phyloP scores from a whole-genome alignment of 2,113 vertebrate species.

The Petromus typicus region DNA sequence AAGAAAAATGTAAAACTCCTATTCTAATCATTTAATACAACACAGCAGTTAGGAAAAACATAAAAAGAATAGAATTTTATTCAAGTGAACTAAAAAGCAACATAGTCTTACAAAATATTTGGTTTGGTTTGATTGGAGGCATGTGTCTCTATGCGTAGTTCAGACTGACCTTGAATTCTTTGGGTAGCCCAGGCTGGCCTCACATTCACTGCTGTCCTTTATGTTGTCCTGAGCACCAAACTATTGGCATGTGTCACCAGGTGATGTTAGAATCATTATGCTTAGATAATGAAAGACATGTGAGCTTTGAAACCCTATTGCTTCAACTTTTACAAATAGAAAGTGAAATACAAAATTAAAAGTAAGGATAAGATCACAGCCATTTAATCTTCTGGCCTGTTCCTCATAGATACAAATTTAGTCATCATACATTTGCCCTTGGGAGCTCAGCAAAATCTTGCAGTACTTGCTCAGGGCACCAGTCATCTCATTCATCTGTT shows the following conservation, averaged over 20 bases:
- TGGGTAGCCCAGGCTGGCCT: not conserved
- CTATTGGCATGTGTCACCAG: not conserved
- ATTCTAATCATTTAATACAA: not conserved
- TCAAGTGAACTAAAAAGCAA: conserved; percentile 9
- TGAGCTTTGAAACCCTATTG: not conserved
- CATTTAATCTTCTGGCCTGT: not conserved
- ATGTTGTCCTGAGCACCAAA: not conserved
- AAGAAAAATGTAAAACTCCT: conserved; percentile 46
- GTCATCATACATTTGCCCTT: conserved; percentile 48
- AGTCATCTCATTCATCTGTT: conserved; percentile 64
- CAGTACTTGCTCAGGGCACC: not conserved
- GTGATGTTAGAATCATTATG: not conserved
- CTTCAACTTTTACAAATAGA: conserved; percentile 18
- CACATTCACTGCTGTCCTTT: not conserved
- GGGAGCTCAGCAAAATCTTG: conserved; percentile 51
- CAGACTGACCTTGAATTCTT: not conserved
- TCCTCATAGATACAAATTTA: conserved; percentile 63
- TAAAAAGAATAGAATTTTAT: not conserved
- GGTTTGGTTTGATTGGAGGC: not conserved
- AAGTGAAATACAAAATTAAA: not conserved
- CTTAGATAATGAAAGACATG: conserved; percentile 19
- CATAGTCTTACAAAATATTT: not conserved
- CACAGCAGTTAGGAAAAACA: conserved; percentile 11
- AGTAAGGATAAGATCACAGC: not conserved
- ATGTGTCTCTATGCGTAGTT: not conserved